Percentiles rank a stretch among this genome's conserved stretches.
phyloP scores from a whole-genome alignment of 2,888 invertebrate species.

The Rotaria socialis region DNA sequence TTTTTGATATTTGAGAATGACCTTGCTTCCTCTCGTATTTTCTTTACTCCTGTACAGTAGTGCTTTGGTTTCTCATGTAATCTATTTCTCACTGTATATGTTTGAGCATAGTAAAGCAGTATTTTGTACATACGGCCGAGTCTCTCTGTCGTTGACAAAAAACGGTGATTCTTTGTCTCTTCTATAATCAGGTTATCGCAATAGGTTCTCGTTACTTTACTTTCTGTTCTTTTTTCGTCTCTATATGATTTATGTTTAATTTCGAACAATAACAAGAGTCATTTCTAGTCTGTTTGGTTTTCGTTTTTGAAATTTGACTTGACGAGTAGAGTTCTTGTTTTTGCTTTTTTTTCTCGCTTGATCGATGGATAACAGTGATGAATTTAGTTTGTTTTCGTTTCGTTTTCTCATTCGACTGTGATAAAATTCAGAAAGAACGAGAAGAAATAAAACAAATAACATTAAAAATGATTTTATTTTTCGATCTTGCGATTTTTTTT shows the following conservation, averaged over 20 bases:
- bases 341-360: neutral
- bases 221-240: neutral
- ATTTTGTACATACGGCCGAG: conserved; percentile 13
- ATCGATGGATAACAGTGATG: conserved; percentile 1
- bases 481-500: neutral
- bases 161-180: neutral
- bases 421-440: neutral
- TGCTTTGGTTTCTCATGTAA: neutral
- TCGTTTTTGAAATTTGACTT: neutral
- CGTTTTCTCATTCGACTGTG: neutral
- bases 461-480: neutral
- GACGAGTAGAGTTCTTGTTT: neutral
- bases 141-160: neutral
- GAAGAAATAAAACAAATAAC: neutral
- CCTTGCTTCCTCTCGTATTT: neutral
- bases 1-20: neutral
- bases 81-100: neutral
- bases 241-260: neutral
- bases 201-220: neutral
- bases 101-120: neutral
- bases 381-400: neutral
- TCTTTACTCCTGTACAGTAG: neutral
- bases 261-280: neutral
- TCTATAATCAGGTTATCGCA: neutral
- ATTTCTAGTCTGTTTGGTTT: neutral